A percentile compares a stretch with the other conserved stretches of the same genome.
These are phyloP conservation scores for human (Homo sapiens) DNA, from an alignment of 2,113 vertebrate species.

Conservation along the genomic window DNA sequence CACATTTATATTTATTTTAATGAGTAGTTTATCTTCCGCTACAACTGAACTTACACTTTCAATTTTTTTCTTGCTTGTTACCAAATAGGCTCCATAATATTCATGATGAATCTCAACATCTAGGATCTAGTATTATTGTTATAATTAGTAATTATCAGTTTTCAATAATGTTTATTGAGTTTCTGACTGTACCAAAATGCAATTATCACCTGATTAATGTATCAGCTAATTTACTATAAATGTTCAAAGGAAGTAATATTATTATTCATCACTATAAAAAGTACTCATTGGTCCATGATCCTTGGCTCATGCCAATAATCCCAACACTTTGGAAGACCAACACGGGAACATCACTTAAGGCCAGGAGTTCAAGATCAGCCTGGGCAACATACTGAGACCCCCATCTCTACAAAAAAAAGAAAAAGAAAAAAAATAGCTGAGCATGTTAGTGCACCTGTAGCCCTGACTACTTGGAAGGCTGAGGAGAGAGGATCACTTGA, in stretches of 20 bases:
- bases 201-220: conserved; percentile 53
- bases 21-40: not conserved
- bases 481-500: no score
- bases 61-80: not conserved
- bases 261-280: not conserved
- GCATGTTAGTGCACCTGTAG: no score
- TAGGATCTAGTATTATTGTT: not conserved
- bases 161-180: conserved; percentile 55
- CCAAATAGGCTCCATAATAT: not conserved
- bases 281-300: no score
- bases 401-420: no score
- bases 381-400: no score
- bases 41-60: not conserved
- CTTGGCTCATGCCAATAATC: no score
- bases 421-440: no score
- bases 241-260: conserved; percentile 26
- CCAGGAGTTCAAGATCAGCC: no score
- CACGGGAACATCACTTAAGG: no score
- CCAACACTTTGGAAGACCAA: no score
- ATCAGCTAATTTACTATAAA: conserved; percentile 15
- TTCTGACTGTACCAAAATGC: conserved; percentile 19
- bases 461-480: no score
- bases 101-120: not conserved
- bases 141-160: conserved; percentile 43
- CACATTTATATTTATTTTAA: not conserved